These are phyloP conservation scores for Brachylomia viminalis DNA, from an alignment of 2,888 invertebrate genomes.

Conservation along the genomic window DNA sequence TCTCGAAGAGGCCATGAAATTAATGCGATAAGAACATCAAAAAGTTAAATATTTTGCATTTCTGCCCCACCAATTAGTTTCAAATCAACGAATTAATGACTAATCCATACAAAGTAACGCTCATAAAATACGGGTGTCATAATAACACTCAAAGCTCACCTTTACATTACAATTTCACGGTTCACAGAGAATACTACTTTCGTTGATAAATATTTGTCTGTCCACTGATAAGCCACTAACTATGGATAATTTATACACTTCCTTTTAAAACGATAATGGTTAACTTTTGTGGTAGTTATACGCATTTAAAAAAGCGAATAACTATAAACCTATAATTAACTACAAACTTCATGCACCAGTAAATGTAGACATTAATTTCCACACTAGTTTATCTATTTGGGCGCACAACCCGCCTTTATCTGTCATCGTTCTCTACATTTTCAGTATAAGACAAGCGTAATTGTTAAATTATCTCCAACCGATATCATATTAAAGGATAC, in stretches of 20 bases:
- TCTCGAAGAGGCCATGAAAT: background rate
- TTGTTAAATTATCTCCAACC: constrained; percentile 67
- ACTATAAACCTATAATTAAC: constrained; percentile 90
- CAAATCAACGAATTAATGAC: constrained; percentile 22
- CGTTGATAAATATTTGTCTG: constrained; percentile 85
- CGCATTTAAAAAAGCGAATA: constrained; percentile 87
- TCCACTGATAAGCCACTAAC: constrained; percentile 82
- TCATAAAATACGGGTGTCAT: constrained; percentile 64
- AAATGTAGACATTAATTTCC: constrained; percentile 91
- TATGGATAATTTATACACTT: constrained; percentile 87
- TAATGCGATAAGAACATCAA: background rate
- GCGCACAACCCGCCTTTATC: constrained; percentile 90
- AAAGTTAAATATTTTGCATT: background rate
- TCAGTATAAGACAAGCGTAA: constrained; percentile 79
- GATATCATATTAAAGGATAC: constrained; percentile 74
- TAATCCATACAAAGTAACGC: constrained; percentile 53
- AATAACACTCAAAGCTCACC: constrained; percentile 67
- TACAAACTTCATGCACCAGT: constrained; percentile 90
- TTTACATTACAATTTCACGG: constrained; percentile 81
- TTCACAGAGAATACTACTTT: constrained; percentile 79
- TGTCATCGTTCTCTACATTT: constrained; percentile 86
- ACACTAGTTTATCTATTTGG: constrained; percentile 91
- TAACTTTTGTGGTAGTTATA: constrained; percentile 88
- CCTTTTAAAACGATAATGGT: constrained; percentile 88
- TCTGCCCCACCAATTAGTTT: background rate